Base-by-base conservation (phyloP, 2,113 vertebrate species). In the Pionites leucogaster region DNA sequence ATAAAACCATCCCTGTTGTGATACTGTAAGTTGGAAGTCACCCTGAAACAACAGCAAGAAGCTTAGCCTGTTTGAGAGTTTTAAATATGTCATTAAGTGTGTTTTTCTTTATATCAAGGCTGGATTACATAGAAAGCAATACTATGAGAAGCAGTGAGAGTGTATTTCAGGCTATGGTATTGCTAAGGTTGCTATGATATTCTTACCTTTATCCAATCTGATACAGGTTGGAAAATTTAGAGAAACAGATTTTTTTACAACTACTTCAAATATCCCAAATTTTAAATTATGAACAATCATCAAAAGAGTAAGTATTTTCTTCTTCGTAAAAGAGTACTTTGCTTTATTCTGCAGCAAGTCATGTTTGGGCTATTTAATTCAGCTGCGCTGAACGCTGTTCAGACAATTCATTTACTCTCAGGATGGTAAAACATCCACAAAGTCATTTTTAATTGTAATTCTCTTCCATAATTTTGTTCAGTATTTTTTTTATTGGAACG, bases 401-500 rank as follows among this genome's bases (percentile, higher is more conserved):
- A 83, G 88, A 65, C 33, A 78, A 95, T 80, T 82, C 49, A 29
- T 70, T 83, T 91, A 65, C 68, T 92, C 47, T 69, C 46, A 72
- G 86, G 88, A 90, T 86, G 47, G 20, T 67, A 81, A 86, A 96
- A 84, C 24, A 10, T 81, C 52, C 77, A 64, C 37, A 59, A n/a
- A 23, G 47, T 37, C 68, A 85, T 86, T 90, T 88, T 93, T 71
- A 31, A 29, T 71, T 82, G 80, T 47, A 94, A 93, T 91, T 91
- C 57, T 62, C 55, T 82, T 92, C 71, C 46, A 74, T 93, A 92
- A 93, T 90, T 95, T 92, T 78, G 17, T 37, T 41, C 44, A 49
- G 87, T 88, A 27, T 62, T 91, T 93, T 88, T 96, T 92, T 78
- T 63, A 88, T 59, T 80, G 86, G 47, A 95, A 97, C 64, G 71